Conservation (phyloP, 2,797 vertebrate species). For the Margarornis squamiger region DNA sequence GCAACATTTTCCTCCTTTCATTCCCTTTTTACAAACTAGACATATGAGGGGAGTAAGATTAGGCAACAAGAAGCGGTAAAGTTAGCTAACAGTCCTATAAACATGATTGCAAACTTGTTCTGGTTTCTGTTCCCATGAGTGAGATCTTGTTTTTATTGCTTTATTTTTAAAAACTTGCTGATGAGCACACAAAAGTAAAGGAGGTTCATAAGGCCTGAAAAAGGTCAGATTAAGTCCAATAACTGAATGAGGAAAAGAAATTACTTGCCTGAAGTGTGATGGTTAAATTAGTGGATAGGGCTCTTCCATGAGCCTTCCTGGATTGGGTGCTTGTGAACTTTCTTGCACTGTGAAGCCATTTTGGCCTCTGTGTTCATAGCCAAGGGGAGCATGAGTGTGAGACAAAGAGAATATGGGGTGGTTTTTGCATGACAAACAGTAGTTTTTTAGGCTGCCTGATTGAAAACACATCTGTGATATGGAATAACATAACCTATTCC, state of each 20-base stretch:
- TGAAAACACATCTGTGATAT: neutral
- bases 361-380: neutral
- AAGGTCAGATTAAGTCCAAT: neutral
- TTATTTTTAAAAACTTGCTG: neutral
- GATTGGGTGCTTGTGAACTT: neutral
- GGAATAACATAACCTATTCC: neutral
- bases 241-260: neutral
- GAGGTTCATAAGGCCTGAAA: neutral
- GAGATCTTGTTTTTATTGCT: neutral
- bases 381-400: neutral
- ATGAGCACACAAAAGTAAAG: neutral
- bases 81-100: neutral
- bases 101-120: neutral
- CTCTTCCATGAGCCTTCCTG: neutral
- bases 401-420: neutral
- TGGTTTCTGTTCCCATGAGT: neutral
- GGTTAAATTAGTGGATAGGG: neutral
- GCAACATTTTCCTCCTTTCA: neutral
- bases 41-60: neutral
- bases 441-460: neutral
- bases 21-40: neutral
- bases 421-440: neutral
- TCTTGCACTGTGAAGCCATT: neutral
- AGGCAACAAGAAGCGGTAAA: neutral
- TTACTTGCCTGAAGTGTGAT: neutral